Base-by-base conservation (phyloP, 2,113 vertebrate species). In the Malurus alboscapulatus region DNA sequence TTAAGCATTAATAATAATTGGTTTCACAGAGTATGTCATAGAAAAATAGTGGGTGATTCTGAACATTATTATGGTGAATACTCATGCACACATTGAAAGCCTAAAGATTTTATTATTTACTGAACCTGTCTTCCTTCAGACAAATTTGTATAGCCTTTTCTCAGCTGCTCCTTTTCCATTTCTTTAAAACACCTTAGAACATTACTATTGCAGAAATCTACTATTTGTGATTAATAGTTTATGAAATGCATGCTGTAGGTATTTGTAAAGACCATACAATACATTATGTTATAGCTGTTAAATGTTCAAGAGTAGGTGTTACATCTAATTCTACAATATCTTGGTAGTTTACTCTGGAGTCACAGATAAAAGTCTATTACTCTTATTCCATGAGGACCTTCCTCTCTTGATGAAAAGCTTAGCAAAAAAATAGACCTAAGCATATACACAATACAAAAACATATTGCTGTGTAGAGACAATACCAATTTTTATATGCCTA, bases 211-310 rank as follows among this genome's bases (percentile, higher is more conserved):
- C 40, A 87, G 47, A 92, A 47, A 79, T 73, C 22, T 42, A 53
- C 9, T 50, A 82, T 65, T 95, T 92, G 40, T 91, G 87, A 79
- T 73, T 79, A 82, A 75, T 92, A 92, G 72, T 47, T 40, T 78
- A 68, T 36, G 82, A 67, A 76, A 82, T 27, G 26, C 22, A 65
- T 40, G 40, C 21, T 72, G 50, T 58, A 85, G 45, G 17, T 92
- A 87, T 69, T 84, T 76, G 32, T 71, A 84, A 90, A 81, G 72
- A 80, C 53, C 25, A 67, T 40, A 84, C 17, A 71, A 57, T 45
- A 58, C 17, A 76, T 42, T 34, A 88, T 18, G 12, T 59, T 92
- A 63, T 22, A 89, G 48, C 8, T 84, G 30, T 83, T 87, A 84
- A 9, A 30, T 89, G 36, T 51, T 84, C 13, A 36, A 51, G 38